phyloP scores from a whole-genome alignment of 1,140 invertebrate species.

The Leucophenga varia region DNA sequence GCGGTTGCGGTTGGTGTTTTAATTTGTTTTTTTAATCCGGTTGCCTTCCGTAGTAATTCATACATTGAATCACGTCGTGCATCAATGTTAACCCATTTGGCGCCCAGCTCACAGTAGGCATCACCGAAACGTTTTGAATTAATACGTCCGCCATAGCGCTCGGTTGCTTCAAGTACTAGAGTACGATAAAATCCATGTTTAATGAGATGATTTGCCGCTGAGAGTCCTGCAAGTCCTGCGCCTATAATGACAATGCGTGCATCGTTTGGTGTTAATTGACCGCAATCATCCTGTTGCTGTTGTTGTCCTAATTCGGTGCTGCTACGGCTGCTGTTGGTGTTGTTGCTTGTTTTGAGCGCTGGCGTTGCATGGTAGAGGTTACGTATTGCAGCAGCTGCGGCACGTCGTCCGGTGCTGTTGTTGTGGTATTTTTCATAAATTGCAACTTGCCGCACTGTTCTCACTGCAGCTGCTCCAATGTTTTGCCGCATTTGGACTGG shows the following conservation, averaged over 20 bases:
- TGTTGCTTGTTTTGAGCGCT: too few species aligned
- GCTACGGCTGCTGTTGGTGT: too few species aligned
- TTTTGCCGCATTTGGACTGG: too few species aligned
- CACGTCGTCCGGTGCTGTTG: too few species aligned
- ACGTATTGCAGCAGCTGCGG: too few species aligned
- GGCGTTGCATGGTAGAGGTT: too few species aligned
- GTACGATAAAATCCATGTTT: conserved; percentile 71
- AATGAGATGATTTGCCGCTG: conserved; percentile 69
- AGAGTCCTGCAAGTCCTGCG: conserved; percentile 74
- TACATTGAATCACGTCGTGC: conserved; percentile 42
- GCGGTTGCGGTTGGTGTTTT: conserved; percentile 21
- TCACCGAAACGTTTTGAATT: conserved; percentile 74
- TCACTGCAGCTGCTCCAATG: too few species aligned
- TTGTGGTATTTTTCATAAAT: too few species aligned
- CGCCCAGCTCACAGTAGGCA: conserved; percentile 71
- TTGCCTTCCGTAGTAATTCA: conserved; percentile 35
- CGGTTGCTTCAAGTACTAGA: conserved; percentile 71
- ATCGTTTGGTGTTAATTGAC: too few species aligned
- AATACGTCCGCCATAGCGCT: conserved; percentile 74
- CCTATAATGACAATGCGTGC: conserved; percentile 73
- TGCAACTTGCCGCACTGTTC: too few species aligned
- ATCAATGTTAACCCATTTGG: conserved; percentile 53
- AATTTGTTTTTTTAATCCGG: conserved; percentile 34
- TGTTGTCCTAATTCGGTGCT: too few species aligned
- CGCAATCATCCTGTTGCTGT: too few species aligned